Conservation (phyloP, 2,888 invertebrate genomes). For the Bedellia somnulentella region DNA sequence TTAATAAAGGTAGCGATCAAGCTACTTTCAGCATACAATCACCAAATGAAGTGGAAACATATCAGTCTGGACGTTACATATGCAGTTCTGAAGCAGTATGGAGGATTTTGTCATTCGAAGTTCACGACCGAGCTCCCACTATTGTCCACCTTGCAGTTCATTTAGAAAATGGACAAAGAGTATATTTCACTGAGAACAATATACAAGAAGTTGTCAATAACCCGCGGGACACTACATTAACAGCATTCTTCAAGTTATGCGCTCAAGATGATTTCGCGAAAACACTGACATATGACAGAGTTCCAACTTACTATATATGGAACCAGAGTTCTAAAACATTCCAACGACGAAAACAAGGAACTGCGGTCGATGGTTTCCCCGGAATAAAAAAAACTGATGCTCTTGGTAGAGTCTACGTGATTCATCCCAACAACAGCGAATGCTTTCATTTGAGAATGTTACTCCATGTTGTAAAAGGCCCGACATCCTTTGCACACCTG, state of each 20-base stretch:
- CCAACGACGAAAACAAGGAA: slow-evolving; percentile 12
- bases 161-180: slow-evolving; percentile 5
- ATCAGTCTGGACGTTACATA: slow-evolving; percentile 11
- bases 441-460: slow-evolving; percentile 14
- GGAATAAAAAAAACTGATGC: slow-evolving; percentile 12
- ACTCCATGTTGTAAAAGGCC: slow-evolving; percentile 15
- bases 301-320: slow-evolving; percentile 5
- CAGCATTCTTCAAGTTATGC: slow-evolving; percentile 11
- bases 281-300: slow-evolving; percentile 10
- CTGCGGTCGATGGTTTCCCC: slow-evolving; percentile 11
- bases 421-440: slow-evolving; percentile 12
- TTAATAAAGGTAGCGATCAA: slow-evolving; percentile 11
- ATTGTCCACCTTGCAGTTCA: slow-evolving; percentile 8
- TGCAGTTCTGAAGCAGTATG: slow-evolving; percentile 11
- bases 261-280: slow-evolving; percentile 12
- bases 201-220: slow-evolving; percentile 11
- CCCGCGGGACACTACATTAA: slow-evolving; percentile 12
- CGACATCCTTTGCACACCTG: slow-evolving; percentile 15
- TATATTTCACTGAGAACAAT: slow-evolving; percentile 10
- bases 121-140: slow-evolving; percentile 9
- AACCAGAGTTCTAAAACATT: slow-evolving; percentile 9
- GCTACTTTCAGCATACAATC: slow-evolving; percentile 11
- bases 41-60: slow-evolving; percentile 11
- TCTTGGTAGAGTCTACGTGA: slow-evolving; percentile 13
- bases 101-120: slow-evolving; percentile 10